Evolutionary conservation across 2,113 vertebrate species (phyloP), one percentile per base, ranked within the genome.

Genomic region (Bombycilla garrulus): DNA sequence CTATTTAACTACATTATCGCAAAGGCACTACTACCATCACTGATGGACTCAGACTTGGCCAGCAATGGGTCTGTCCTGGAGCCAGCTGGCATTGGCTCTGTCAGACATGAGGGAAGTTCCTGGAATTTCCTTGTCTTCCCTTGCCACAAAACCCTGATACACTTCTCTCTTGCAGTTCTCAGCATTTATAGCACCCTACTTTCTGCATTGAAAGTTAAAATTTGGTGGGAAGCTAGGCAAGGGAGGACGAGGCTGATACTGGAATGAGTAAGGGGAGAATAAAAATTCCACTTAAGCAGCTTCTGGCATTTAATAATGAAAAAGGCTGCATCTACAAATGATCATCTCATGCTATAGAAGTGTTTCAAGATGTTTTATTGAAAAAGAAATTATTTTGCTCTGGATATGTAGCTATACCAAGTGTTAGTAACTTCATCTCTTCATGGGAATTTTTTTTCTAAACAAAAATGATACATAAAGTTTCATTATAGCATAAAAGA

Each of bases 21-120:
- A 65, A 42, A 45, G 58, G 38, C 1, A 0, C 36, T 12, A 4
- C 14, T 58, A 31, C 28, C 42, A n/a, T 6, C 0, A 0, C 50
- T 22, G 42, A 56, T 10, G 36, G 50, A 56, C 31, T 50, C 31
- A 28, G 21, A 4, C 29, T 16, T 50, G 71, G 36, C 23, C 56
- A 62, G 54, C 3, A 5, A 17, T 35, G 47, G 8, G 11, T 60
- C 38, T 67, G 62, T 56, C 35, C 70, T 54, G 42, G 33, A 50
- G 33, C 26, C 16, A 10, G 24, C 9, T 51, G 73, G 25, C 12
- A 14, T 10, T 35, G 51, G 6, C 24, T 36, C 19, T 58, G 11
- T 29, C 38, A 64, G 26, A 50, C 13, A 19, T 14, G 10, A 21
- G 15, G 15, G 33, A 38, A 64, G 15, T 23, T 21, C 29, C 36